These are phyloP conservation scores for Spisula subtruncata DNA, from an alignment of 2,888 invertebrate genomes.

Conservation along the genomic window DNA sequence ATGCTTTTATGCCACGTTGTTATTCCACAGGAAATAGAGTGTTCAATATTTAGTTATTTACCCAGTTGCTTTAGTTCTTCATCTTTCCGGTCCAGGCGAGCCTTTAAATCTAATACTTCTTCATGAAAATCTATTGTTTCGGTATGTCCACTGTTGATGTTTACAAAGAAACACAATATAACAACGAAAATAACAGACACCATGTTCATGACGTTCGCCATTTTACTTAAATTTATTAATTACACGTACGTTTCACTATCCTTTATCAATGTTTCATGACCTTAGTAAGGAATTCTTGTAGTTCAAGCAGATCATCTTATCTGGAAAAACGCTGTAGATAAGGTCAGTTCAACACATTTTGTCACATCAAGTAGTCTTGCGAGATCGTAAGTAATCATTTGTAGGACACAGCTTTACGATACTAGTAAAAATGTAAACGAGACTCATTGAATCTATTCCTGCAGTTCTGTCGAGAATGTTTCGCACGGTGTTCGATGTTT, in stretches of 20 bases:
- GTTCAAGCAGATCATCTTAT: too few relatives aligned
- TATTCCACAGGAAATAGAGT: too few relatives aligned
- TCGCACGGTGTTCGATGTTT: too few relatives aligned
- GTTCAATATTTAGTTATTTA: not conserved
- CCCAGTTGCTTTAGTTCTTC: not conserved
- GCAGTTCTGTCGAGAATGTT: too few relatives aligned
- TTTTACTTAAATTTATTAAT: not conserved
- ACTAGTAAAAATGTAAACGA: too few relatives aligned
- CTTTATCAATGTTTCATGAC: not conserved
- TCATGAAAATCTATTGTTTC: not conserved
- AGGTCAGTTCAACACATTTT: too few relatives aligned
- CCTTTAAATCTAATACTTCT: not conserved
- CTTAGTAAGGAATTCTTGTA: too few relatives aligned
- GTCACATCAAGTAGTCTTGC: too few relatives aligned
- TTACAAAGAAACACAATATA: not conserved
- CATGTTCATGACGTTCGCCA: not conserved
- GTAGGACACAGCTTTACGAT: too few relatives aligned
- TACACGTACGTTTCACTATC: not conserved
- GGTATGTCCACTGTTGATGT: not conserved
- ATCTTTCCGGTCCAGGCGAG: not conserved
- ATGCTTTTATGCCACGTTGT: not conserved
- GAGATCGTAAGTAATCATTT: too few relatives aligned
- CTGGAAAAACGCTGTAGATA: too few relatives aligned
- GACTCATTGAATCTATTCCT: too few relatives aligned
- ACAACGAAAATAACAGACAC: not conserved